These are phyloP conservation scores for Diabrotica balteata DNA, from an alignment of 2,888 invertebrate species.

Conservation along the genomic window DNA sequence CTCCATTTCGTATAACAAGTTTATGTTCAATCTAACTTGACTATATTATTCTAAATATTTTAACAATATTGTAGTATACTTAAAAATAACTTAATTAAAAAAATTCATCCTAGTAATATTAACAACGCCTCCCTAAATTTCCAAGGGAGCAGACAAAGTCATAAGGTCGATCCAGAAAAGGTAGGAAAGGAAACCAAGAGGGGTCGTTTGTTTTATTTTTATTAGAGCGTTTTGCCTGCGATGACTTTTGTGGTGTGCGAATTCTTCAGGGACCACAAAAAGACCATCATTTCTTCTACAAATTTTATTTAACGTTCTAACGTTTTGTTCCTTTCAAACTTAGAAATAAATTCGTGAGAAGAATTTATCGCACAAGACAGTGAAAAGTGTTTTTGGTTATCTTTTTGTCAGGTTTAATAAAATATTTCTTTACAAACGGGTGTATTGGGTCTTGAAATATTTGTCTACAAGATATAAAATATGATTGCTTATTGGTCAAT, in stretches of 20 bases:
- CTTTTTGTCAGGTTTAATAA: too few relatives aligned
- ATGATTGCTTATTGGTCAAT: too few relatives aligned
- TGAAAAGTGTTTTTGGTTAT: neutral
- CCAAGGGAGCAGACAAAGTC: neutral
- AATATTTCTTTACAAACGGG: too few relatives aligned
- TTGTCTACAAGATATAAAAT: too few relatives aligned
- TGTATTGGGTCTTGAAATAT: too few relatives aligned
- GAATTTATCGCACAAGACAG: neutral
- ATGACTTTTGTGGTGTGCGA: slow-evolving; percentile 22
- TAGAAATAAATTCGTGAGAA: slow-evolving; percentile 5
- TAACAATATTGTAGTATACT: too few relatives aligned
- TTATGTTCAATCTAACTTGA: too few relatives aligned
- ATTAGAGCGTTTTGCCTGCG: slow-evolving; percentile 14
- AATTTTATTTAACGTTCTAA: slow-evolving; percentile 17
- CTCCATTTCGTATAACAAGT: too few relatives aligned
- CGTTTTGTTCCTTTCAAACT: slow-evolving; percentile 10
- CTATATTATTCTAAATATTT: too few relatives aligned
- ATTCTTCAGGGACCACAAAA: slow-evolving; percentile 9
- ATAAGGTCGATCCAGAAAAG: slow-evolving; percentile 5
- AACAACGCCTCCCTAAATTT: neutral
- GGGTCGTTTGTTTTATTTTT: slow-evolving; percentile 20
- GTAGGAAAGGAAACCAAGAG: neutral
- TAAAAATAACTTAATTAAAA: too few relatives aligned
- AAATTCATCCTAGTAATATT: neutral
- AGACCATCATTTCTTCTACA: slow-evolving; percentile 16